Evolutionary conservation across 2,797 vertebrate genomes (phyloP), one percentile per base, ranked within the genome.

Genomic region (Heteromormyrus szaboi): DNA sequence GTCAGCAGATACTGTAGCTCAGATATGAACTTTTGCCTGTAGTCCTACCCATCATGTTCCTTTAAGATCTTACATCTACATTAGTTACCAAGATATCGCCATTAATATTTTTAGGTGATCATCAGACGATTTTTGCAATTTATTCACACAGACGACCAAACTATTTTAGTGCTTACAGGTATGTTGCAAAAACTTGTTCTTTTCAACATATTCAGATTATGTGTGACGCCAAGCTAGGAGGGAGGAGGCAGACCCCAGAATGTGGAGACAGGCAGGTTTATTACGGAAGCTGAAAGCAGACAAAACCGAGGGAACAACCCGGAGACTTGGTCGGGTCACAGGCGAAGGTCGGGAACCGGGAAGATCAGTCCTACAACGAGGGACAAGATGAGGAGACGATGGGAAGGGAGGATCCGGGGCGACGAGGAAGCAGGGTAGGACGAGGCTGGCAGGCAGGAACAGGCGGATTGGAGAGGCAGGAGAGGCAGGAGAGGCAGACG

Each of bases 141-240:
- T 41, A 44, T 79, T 79, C 17, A 19, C 72, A 79, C 33, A 79
- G 72, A 44, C 8, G 12, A 79, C 72, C 7, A 1, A 79, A 79
- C 17, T 17, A 44, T 79, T 41, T 76, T 8, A 17, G 72, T 25
- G 25, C 25, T 25, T 25, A 25, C 25, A 25, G 25, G 25, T 25
- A 25, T 89, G 59, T 76, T 8, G 9, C 86, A 48, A 51, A 89
- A 89, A 90, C 88, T 88, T 83, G 89, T 12, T 85, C 88, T 54
- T 85, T 86, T 87, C 89, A 90, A 91, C 85, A 89, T 86, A 59
- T 87, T 87, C 76, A 50, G n/a, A 89, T 86, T 46, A 53, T 53
- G 89, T 89, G 90, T 90, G 88, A 48, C n/a, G 54, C 54, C 54
- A 59, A 22, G 5, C 19, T 56, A 56, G 19, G 54, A 2, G 19